Conservation (phyloP, 2,888 invertebrate genomes). For the Gasteruption jaculator region DNA sequence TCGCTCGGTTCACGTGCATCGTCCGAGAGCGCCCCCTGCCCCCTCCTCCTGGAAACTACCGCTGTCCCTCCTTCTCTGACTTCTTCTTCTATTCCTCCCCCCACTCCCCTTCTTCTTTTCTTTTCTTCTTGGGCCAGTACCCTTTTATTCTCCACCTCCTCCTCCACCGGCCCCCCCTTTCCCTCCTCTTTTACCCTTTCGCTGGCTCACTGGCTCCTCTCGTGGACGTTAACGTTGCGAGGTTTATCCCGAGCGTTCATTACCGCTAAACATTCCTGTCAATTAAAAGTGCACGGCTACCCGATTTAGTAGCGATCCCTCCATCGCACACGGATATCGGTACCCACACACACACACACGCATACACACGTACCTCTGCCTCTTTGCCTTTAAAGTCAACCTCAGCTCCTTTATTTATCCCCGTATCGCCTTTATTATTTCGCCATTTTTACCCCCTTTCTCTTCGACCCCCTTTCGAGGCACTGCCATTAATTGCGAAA, state of each 20-base stretch:
- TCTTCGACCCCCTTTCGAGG: no score
- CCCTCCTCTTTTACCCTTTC: no score
- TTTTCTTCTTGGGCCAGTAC: constrained; percentile 3
- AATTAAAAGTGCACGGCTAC: constrained; percentile 45
- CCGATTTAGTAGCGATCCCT: constrained; percentile 40
- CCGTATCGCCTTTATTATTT: no score
- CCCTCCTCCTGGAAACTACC: constrained; percentile 17
- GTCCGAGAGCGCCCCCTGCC: constrained; percentile 13
- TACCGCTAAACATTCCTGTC: constrained; percentile 49
- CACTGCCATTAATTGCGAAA: no score
- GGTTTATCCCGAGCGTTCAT: constrained; percentile 39
- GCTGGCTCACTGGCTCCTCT: constrained; percentile 15
- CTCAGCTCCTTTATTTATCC: no score
- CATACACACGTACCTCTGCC: no score
- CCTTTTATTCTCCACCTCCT: constrained; percentile 7
- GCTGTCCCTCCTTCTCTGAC: constrained; percentile 7
- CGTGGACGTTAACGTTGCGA: constrained; percentile 14
- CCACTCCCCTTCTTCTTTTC: constrained; percentile 14
- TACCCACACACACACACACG: no score
- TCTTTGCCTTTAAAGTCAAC: no score
- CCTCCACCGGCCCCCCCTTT: constrained; percentile 16
- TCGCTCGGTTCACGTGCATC: constrained; percentile 15
- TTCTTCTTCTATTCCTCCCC: constrained; percentile 12
- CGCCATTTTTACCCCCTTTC: no score
- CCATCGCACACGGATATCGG: constrained; percentile 12